Evolutionary conservation across 2,797 vertebrate species (phyloP).

Genomic region (Echeneis naucrates): DNA sequence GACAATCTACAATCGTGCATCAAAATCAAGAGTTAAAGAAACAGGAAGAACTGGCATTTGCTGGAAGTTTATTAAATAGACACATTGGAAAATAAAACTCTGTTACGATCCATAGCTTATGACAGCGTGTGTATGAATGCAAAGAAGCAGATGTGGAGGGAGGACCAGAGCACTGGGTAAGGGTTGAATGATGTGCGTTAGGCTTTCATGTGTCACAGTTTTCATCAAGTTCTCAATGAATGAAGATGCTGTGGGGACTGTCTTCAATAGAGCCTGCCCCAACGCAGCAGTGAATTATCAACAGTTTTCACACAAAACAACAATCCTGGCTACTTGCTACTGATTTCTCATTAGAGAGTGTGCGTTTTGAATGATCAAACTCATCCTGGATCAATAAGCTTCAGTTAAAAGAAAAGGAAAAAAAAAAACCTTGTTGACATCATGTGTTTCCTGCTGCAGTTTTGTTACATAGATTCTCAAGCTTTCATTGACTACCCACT

Average conservation of each 20-base stretch:
- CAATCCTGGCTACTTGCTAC: not conserved
- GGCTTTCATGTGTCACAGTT: constrained; percentile 9
- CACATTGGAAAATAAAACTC: constrained; percentile 65
- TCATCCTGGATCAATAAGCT: not conserved
- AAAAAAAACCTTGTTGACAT: not conserved
- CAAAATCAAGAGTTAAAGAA: not conserved
- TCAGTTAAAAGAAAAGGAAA: not conserved
- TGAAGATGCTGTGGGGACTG: constrained; percentile 4
- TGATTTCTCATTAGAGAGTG: not conserved
- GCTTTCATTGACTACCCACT: not conserved
- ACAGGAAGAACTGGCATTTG: constrained; percentile 22
- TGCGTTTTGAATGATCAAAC: not conserved
- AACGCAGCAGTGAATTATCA: constrained; percentile 1
- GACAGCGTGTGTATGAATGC: constrained; percentile 44
- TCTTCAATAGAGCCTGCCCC: constrained; percentile 2
- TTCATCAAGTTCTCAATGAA: not conserved
- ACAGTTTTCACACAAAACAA: constrained; percentile 2
- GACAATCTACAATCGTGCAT: too few species aligned
- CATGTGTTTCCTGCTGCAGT: not conserved
- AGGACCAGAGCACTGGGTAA: constrained; percentile 14
- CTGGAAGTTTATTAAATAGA: constrained; percentile 71
- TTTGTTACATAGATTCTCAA: not conserved
- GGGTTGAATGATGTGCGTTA: constrained; percentile 7
- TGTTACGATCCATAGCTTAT: constrained; percentile 51
- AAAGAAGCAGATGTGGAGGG: constrained; percentile 39